Base-by-base conservation (phyloP, 2,113 vertebrate species). In the Trochalopteron elliotii region DNA sequence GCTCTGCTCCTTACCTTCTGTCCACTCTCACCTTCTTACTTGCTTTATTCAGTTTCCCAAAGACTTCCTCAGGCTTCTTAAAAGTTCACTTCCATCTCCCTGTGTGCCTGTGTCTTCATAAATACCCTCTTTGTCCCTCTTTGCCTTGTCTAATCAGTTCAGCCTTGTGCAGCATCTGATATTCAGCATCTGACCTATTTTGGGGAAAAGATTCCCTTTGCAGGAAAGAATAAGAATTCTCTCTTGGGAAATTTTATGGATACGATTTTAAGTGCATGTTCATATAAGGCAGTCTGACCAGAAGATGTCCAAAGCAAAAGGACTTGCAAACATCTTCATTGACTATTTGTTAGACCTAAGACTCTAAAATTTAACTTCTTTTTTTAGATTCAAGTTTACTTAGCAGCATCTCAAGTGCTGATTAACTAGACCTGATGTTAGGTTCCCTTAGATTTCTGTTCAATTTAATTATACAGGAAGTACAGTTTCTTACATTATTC, bases 381-480 rank as follows among this genome's bases (percentile, higher is more conserved):
- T 78, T 56, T 45, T 59, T n/a, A 42, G 35, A 57, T 89, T 72
- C 70, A 55, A 11, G 9, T 94, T 96, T 94, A 89, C 8, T 65
- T 93, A 92, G 20, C 59, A 92, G 52, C 31, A 83, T 55, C 77
- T 64, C 25, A 71, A 89, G 15, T 35, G 56, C 55, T 91, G 56
- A 92, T 94, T 93, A 80, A 53, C 35, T 89, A 87, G 65, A 52
- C 56, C 28, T 83, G 70, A 19, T 80, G 37, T 69, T 70, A 67
- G 65, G 12, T 78, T 85, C n/a, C 37, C 42, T 61, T 83, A 69
- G 65, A 80, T 88, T 93, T 83, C 68, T 95, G 52, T 90, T 92
- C 82, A 56, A 94, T 93, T 91, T 93, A 83, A 87, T 97, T 97
- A 93, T 57, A 42, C 22, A 74, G 47, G 39, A 14, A 82, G 39